Conservation (phyloP, 2,113 vertebrate species). For the Phoenicopterus ruber region DNA sequence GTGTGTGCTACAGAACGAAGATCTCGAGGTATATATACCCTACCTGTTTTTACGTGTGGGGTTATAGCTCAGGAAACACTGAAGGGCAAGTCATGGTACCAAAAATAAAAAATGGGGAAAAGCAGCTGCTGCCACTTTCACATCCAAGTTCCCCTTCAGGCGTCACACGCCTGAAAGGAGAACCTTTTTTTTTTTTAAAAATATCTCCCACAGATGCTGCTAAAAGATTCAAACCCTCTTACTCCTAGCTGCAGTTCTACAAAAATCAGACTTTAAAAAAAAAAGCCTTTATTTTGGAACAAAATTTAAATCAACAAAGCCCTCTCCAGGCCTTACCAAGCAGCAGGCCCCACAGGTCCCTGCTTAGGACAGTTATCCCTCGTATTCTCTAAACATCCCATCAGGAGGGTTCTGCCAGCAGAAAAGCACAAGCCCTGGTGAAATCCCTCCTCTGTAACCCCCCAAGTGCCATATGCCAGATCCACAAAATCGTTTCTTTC, state of each 20-base stretch:
- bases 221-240: neutral
- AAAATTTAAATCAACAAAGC: neutral
- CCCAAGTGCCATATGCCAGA: neutral
- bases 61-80: neutral
- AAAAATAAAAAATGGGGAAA: neutral
- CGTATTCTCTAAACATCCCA: neutral
- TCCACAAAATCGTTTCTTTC: neutral
- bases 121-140: conserved; percentile 13
- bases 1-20: neutral
- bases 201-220: neutral
- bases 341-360: rapidly evolving
- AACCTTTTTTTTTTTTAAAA: neutral
- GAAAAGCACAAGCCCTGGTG: neutral
- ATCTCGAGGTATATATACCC: neutral
- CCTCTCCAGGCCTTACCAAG: neutral
- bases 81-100: neutral
- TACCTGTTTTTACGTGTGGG: neutral
- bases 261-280: neutral
- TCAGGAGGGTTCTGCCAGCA: neutral
- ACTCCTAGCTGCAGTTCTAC: neutral
- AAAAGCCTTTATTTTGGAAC: neutral
- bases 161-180: neutral
- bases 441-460: neutral
- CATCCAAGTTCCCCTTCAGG: neutral
- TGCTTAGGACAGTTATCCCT: neutral